Conservation (phyloP, 37 sponge, comb jelly and placozoan genomes). For the Axinella damicornis region DNA sequence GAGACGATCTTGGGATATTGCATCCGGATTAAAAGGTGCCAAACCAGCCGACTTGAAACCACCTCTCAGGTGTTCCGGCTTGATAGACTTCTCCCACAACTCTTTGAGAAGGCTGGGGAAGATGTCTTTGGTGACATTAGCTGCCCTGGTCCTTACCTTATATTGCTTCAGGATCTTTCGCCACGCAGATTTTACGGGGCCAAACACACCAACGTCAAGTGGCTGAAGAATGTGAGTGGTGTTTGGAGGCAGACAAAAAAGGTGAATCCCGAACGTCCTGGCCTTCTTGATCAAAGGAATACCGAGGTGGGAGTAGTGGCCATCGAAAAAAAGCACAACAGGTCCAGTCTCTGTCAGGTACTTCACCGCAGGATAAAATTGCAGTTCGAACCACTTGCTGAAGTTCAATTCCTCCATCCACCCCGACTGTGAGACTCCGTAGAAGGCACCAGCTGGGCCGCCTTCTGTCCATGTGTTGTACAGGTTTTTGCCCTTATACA, state of each 20-base stretch:
- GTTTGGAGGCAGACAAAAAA: conserved; percentile 51
- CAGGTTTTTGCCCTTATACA: conserved; percentile 49
- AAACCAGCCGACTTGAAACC: background rate
- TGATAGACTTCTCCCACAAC: conserved; percentile 18
- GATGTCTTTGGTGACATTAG: conserved; percentile 48
- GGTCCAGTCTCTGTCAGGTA: conserved; percentile 22
- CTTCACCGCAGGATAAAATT: conserved; percentile 11
- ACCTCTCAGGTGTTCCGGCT: conserved; percentile 4
- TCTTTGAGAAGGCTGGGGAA: conserved; percentile 25
- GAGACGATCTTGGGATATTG: too few relatives aligned
- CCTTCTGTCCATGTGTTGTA: conserved; percentile 39
- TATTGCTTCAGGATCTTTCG: conserved; percentile 28
- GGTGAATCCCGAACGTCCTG: background rate
- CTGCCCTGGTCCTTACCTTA: conserved; percentile 21
- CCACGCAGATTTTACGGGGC: conserved; percentile 50
- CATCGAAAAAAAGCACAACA: conserved; percentile 34
- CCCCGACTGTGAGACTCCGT: conserved; percentile 15
- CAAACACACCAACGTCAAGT: conserved; percentile 47
- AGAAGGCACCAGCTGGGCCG: conserved; percentile 32
- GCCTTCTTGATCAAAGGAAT: conserved; percentile 7
- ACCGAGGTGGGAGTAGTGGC: conserved; percentile 35
- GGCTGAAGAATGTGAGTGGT: conserved; percentile 49
- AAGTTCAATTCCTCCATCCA: conserved; percentile 60
- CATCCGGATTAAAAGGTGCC: conserved; percentile 1
- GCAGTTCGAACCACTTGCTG: conserved; percentile 12